Percentiles rank a stretch among this genome's conserved stretches.
Evolutionary conservation across 2,113 vertebrate genomes (phyloP).

Genomic region (Panthera uncia): DNA sequence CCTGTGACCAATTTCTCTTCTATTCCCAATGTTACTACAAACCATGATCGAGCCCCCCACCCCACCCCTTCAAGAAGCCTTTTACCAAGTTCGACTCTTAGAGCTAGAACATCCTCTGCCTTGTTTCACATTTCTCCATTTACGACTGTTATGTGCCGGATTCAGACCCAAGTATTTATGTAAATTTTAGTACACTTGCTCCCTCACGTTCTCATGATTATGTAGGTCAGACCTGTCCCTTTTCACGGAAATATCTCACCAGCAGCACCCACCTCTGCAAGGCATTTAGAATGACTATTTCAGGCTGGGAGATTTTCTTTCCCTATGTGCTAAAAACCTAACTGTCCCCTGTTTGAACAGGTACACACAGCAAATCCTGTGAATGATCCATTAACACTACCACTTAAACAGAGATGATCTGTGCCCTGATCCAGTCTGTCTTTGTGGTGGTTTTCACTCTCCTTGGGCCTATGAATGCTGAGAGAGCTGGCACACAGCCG

Average conservation of each 20-base stretch:
- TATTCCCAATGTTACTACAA: background rate
- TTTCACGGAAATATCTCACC: background rate
- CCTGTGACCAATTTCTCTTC: background rate
- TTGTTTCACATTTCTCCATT: background rate
- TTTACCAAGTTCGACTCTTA: background rate
- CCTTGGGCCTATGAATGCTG: background rate
- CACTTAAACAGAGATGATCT: background rate
- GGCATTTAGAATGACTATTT: background rate
- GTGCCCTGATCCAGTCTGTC: background rate
- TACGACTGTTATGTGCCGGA: background rate
- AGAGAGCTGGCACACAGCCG: background rate
- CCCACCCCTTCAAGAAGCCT: background rate
- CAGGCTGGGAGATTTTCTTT: background rate
- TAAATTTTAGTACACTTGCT: background rate
- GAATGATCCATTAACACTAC: background rate
- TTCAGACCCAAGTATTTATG: background rate
- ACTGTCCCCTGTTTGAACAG: background rate
- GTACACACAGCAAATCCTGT: background rate
- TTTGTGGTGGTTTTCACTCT: background rate
- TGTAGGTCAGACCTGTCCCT: background rate
- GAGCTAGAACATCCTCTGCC: background rate
- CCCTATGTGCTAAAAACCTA: background rate
- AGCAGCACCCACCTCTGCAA: background rate
- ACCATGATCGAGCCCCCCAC: background rate
- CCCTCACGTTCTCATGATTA: background rate